Conservation (phyloP, 2,113 vertebrate species). For the Oryzias curvinotus region DNA sequence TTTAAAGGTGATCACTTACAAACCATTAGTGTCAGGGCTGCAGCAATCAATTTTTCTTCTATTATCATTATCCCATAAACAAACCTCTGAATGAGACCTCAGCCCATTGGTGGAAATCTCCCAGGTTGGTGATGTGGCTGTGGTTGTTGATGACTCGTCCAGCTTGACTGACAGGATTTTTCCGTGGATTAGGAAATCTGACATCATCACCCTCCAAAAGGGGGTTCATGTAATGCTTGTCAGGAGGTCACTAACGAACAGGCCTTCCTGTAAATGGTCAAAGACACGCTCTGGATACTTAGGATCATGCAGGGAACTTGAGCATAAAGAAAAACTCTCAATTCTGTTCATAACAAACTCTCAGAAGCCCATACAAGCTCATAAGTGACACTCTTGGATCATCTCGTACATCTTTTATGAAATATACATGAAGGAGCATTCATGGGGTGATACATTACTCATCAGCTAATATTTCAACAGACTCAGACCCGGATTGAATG, state of each 20-base stretch:
- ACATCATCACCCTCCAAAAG: constrained; percentile 74
- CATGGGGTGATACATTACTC: constrained; percentile 62
- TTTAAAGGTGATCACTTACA: constrained; percentile 65
- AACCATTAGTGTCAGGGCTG: constrained; percentile 62
- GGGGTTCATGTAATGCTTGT: constrained; percentile 70
- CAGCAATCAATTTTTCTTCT: constrained; percentile 46
- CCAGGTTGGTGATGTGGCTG: constrained; percentile 27
- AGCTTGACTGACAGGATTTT: constrained; percentile 76
- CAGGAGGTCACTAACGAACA: constrained; percentile 57
- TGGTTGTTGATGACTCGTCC: constrained; percentile 51
- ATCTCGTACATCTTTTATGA: constrained; percentile 75
- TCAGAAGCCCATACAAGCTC: not conserved
- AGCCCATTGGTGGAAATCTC: constrained; percentile 46
- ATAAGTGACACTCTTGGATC: constrained; percentile 25
- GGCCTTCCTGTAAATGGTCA: constrained; percentile 31
- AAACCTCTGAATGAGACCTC: constrained; percentile 24
- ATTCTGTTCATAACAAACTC: not conserved
- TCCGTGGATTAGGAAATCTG: constrained; percentile 79
- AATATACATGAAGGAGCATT: constrained; percentile 77
- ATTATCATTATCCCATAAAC: constrained; percentile 73
- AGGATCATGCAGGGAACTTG: too few relatives aligned
- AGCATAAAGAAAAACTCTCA: too few relatives aligned
- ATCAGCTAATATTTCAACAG: constrained; percentile 71
- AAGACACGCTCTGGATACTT: not conserved
- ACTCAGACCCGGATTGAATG: constrained; percentile 59